Conservation (phyloP, 2,797 vertebrate genomes). For the Poecilia velifera region DNA sequence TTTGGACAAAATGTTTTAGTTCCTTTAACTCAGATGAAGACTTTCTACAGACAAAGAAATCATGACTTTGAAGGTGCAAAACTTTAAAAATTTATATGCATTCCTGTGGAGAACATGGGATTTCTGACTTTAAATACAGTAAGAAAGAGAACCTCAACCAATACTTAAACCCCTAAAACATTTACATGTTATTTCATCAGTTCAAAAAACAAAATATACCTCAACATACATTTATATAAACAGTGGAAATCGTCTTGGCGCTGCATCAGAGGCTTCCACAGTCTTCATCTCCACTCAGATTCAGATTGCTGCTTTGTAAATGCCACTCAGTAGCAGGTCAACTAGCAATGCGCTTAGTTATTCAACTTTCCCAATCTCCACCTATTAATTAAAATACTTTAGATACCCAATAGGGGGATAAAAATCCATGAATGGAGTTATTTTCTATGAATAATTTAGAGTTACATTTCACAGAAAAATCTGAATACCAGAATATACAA, state of each 20-base stretch:
- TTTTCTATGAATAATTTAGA: too few relatives aligned
- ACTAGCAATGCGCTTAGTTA: too few relatives aligned
- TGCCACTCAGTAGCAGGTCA: background rate
- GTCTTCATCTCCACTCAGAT: background rate
- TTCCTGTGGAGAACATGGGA: background rate
- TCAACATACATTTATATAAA: background rate
- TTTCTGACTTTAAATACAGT: background rate
- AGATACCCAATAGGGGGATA: too few relatives aligned
- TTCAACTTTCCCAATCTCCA: too few relatives aligned
- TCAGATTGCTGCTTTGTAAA: background rate
- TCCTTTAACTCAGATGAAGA: slow-evolving; percentile 14
- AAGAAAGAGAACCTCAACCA: background rate
- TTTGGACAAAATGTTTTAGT: background rate
- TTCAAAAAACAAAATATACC: too few relatives aligned
- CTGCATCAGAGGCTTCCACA: too few relatives aligned
- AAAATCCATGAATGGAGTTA: too few relatives aligned
- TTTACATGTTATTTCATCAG: too few relatives aligned
- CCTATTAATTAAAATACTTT: too few relatives aligned
- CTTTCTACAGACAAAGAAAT: background rate
- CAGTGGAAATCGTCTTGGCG: background rate
- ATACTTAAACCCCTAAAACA: background rate
- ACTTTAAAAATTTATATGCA: background rate
- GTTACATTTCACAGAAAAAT: too few relatives aligned
- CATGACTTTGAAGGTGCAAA: background rate
- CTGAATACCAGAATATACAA: too few relatives aligned